Conservation (phyloP, 64 coral and sea anemone species). For the Pocillopora verrucosa region DNA sequence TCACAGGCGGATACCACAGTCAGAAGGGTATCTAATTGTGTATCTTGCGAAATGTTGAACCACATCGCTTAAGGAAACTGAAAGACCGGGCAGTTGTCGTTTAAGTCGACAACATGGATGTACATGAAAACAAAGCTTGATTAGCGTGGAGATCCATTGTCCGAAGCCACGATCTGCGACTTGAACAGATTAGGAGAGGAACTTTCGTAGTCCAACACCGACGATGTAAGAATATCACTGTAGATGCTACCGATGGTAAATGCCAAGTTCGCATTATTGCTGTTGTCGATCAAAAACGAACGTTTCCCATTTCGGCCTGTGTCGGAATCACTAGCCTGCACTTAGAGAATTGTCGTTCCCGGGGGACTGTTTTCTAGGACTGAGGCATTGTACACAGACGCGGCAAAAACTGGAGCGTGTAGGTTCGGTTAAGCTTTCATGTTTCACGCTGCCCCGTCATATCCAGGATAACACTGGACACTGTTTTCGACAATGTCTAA, state of each 20-base stretch:
- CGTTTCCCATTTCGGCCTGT: constrained; percentile 65
- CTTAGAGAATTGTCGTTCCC: constrained; percentile 40
- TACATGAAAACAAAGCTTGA: constrained; percentile 7
- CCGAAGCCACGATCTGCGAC: constrained; percentile 48
- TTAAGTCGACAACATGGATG: constrained; percentile 42
- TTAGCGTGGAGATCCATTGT: constrained; percentile 59
- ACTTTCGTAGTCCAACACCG: constrained; percentile 52
- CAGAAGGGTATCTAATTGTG: constrained; percentile 20
- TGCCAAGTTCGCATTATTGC: background rate
- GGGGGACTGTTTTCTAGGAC: constrained; percentile 54
- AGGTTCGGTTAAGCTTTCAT: constrained; percentile 45
- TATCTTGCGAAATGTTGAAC: constrained; percentile 49
- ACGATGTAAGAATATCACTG: constrained; percentile 44
- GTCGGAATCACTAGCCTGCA: constrained; percentile 74
- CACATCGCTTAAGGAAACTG: background rate
- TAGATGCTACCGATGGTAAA: constrained; percentile 56
- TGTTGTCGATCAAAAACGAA: constrained; percentile 17
- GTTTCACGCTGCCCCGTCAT: constrained; percentile 62
- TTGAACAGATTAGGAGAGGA: constrained; percentile 1
- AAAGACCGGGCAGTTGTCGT: constrained; percentile 75
- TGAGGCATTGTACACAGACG: constrained; percentile 45
- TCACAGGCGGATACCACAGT: constrained; percentile 48
- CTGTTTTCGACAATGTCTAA: background rate
- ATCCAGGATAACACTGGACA: constrained; percentile 62
- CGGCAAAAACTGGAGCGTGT: constrained; percentile 57